phyloP scores from a whole-genome alignment of 35 echinoderm and acorn worm species.

The Diadema setosum region DNA sequence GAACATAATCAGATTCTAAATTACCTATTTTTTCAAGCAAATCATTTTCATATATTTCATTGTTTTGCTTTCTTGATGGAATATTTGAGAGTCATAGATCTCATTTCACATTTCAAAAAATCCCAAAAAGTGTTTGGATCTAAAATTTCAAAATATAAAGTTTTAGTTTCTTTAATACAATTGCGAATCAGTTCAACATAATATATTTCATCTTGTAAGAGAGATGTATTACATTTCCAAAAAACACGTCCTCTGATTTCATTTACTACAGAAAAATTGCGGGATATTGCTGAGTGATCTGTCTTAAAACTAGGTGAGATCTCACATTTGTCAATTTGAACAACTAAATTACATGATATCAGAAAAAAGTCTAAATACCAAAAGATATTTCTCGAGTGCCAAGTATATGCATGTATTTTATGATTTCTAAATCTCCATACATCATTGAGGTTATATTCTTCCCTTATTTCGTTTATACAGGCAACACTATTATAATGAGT shows the following conservation, averaged over 20 bases:
- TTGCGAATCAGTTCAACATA: background rate
- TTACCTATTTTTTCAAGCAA: no score
- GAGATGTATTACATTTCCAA: constrained; percentile 1
- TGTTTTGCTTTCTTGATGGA: no score
- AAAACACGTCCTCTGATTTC: background rate
- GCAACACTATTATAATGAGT: background rate
- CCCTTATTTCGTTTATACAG: background rate
- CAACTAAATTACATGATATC: background rate
- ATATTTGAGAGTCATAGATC: no score
- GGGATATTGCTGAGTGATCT: background rate
- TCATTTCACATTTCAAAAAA: no score
- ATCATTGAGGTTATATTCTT: constrained; percentile 4
- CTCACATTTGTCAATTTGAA: no score
- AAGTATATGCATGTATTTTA: background rate
- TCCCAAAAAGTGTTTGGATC: background rate
- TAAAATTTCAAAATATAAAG: background rate
- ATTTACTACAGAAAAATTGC: background rate
- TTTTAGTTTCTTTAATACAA: no score
- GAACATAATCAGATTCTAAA: no score
- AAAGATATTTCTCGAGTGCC: no score
- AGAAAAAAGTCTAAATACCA: background rate
- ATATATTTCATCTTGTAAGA: background rate
- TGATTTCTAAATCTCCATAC: constrained; percentile 17
- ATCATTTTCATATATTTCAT: no score
- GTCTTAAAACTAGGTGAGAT: background rate